Percentiles rank a stretch among this genome's conserved stretches.
These are phyloP conservation scores for Patiria pectinifera DNA, from an alignment of 53 echinoderm and acorn worm species.

Conservation along the genomic window DNA sequence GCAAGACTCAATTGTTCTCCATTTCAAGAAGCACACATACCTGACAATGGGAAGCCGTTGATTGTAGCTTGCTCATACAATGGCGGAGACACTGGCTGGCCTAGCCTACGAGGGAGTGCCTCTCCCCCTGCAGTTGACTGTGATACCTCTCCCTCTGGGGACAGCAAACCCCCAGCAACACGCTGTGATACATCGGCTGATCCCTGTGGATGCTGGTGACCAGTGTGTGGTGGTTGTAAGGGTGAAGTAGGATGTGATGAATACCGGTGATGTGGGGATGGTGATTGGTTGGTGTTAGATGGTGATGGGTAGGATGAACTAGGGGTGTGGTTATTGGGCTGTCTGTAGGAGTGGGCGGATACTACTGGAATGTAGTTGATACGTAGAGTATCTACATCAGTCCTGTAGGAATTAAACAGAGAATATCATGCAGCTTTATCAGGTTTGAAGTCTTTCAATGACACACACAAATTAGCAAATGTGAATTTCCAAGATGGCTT, in stretches of 20 bases:
- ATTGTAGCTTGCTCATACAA: constrained; percentile 42
- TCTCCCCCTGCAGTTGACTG: neutral
- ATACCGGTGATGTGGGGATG: constrained; percentile 35
- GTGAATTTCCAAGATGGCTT: neutral
- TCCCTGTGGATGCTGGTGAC: constrained; percentile 47
- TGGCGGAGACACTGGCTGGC: constrained; percentile 9
- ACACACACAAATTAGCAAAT: neutral
- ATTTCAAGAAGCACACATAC: neutral
- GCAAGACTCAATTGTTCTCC: neutral
- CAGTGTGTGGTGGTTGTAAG: neutral
- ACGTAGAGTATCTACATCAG: constrained; percentile 71
- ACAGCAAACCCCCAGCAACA: neutral
- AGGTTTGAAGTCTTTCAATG: neutral
- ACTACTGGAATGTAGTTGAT: constrained; percentile 72
- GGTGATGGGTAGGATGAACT: constrained; percentile 60
- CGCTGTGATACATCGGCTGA: neutral
- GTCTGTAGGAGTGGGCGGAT: constrained; percentile 39
- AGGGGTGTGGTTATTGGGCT: constrained; percentile 55
- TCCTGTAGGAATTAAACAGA: constrained; percentile 54
- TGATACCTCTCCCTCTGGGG: neutral
- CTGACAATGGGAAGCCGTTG: constrained; percentile 32
- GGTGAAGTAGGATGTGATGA: constrained; percentile 3
- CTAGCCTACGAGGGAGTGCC: neutral
- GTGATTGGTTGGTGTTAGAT: constrained; percentile 56
- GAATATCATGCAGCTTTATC: neutral